A percentile compares a stretch with the other conserved stretches of the same genome.
phyloP scores from a whole-genome alignment of 2,797 vertebrate species.

The Acanthornis magna region DNA sequence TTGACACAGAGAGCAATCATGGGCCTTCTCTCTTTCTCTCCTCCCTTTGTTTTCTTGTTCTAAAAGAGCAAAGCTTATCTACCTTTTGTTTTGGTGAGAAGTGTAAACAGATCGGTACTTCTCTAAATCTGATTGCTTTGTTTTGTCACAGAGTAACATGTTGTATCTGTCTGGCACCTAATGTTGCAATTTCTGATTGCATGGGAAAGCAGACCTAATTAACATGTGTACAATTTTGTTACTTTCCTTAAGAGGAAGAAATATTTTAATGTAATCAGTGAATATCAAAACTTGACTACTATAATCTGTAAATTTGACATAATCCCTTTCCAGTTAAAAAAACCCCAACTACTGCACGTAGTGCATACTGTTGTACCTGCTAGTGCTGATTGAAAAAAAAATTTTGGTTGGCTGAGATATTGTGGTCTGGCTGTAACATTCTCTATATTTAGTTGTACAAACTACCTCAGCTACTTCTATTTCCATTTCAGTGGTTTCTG shows the following conservation, averaged over 20 bases:
- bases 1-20: not conserved
- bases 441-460: not conserved
- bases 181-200: not conserved
- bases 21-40: not conserved
- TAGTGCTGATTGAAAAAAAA: not conserved
- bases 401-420: not conserved
- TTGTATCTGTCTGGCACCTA: not conserved
- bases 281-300: not conserved
- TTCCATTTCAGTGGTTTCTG: not conserved
- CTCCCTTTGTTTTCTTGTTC: not conserved
- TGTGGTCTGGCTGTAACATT: not conserved
- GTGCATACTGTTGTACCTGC: not conserved
- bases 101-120: not conserved
- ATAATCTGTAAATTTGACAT: not conserved
- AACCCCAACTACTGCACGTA: accelerated
- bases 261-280: not conserved
- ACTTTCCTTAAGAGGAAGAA: not conserved
- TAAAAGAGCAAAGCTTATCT: not conserved
- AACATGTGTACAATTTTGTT: not conserved
- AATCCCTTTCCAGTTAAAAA: not conserved
- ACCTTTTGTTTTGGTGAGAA: not conserved
- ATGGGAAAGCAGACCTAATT: not conserved
- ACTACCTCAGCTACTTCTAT: not conserved
- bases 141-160: not conserved
- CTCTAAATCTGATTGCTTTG: not conserved